Conservation (phyloP, 2,888 invertebrate species). For the Lasius fuliginosus region DNA sequence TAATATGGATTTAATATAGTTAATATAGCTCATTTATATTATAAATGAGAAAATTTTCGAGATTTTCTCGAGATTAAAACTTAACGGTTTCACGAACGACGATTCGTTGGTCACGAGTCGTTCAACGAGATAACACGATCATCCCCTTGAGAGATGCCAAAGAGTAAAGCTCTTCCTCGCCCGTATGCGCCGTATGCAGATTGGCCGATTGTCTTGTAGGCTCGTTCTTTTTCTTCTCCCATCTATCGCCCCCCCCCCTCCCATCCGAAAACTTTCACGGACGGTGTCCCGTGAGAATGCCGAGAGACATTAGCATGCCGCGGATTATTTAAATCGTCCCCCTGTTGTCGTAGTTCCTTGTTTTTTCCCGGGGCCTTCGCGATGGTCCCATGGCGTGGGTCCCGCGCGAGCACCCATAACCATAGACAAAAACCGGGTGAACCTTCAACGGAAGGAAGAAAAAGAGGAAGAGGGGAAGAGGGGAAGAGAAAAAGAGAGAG, state of each 20-base stretch:
- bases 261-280: constrained; percentile 45
- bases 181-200: constrained; percentile 79
- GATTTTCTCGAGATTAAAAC: not conserved
- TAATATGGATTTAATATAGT: not conserved
- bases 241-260: constrained; percentile 42
- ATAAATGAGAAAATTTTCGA: not conserved
- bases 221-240: constrained; percentile 71
- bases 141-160: constrained; percentile 50
- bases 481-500: constrained; percentile 5
- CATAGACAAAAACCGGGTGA: constrained; percentile 73
- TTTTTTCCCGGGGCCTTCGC: constrained; percentile 72
- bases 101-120: constrained; percentile 39
- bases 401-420: constrained; percentile 64
- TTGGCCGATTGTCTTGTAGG: constrained; percentile 81
- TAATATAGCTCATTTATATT: not conserved
- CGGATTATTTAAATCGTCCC: constrained; percentile 86
- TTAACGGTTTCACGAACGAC: constrained; percentile 12
- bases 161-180: constrained; percentile 51
- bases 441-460: constrained; percentile 42
- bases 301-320: constrained; percentile 82
- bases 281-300: constrained; percentile 82
- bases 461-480: constrained; percentile 15
- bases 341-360: constrained; percentile 73
- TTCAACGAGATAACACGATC: constrained; percentile 68
- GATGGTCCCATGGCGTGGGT: constrained; percentile 70